Base-by-base conservation (phyloP, 2,113 vertebrate species). In the Crypturellus undulatus region DNA sequence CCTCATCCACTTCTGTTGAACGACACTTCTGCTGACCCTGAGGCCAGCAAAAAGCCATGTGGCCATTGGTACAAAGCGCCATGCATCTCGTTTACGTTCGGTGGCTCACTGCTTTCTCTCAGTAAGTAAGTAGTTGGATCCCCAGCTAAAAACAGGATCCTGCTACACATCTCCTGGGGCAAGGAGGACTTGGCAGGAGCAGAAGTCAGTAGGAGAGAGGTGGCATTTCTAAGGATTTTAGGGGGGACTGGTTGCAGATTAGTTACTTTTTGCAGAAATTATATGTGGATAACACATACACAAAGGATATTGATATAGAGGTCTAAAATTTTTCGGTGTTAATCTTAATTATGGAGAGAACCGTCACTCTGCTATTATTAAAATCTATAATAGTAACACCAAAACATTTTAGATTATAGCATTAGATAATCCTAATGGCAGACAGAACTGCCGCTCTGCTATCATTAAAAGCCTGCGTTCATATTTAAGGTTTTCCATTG, bases 361-460 rank as follows among this genome's bases (percentile, higher is more conserved):
- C 71, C 43, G 75, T 68, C 0, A 1, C 71, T 63, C 4, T 0
- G 0, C 47, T 38, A 21, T 0, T 13, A 85, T 69, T 38, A 52
- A 84, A 76, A 93, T 77, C 87, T 58, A 30, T 1, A 3, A 62
- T 2, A 18, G 82, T 14, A 64, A 58, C 54, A 58, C 54, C 54
- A 58, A 58, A 58, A 18, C 30, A 32, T 18, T 58, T 58, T 32
- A 58, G 54, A 58, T 58, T 18, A 58, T 32, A 58, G 54, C 54
- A 58, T 58, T 32, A 58, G 54, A 58, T 72, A 85, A 65, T 58
- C 42, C 82, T 51, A 76, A 56, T 0, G 32, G 68, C 0, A 1
- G 73, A 79, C 59, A 93, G 76, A 79, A 58, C 71, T 47, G 75
- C 68, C 0, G 1, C 71, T 54, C 4, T 0, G 0, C 47, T 38